Evolutionary conservation across 2,797 vertebrate genomes (phyloP).

Genomic region (Poeciliopsis paucimaculata): DNA sequence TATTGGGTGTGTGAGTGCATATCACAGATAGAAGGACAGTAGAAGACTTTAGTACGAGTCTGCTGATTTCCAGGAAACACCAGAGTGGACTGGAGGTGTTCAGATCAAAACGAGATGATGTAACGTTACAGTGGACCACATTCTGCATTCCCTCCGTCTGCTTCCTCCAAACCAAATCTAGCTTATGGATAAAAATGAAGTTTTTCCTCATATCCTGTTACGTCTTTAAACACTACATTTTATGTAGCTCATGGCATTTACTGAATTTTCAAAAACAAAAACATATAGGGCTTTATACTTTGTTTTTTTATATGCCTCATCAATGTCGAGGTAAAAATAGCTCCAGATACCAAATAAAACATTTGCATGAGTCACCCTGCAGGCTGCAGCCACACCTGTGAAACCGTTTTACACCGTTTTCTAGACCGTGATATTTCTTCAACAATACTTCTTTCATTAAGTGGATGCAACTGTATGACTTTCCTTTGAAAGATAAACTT

Average conservation of each 20-base stretch:
- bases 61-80: conserved; percentile 37
- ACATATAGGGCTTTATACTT: not conserved
- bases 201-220: not conserved
- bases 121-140: not conserved
- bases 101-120: not conserved
- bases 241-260: not conserved
- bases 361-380: not conserved
- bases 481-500: not conserved
- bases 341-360: not conserved
- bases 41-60: not conserved
- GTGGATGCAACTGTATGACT: not conserved
- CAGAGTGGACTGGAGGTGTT: not conserved
- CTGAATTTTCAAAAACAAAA: not conserved
- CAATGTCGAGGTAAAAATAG: not conserved
- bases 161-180: not conserved
- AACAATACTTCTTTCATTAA: not conserved
- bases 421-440: not conserved
- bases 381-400: not conserved
- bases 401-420: not conserved
- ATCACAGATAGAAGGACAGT: not conserved
- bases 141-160: not conserved
- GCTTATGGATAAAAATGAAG: not conserved
- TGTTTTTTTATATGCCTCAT: not conserved
- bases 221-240: not conserved
- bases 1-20: not conserved